Conservation (phyloP, 2,113 vertebrate species). For the Pseudopipra pipra region DNA sequence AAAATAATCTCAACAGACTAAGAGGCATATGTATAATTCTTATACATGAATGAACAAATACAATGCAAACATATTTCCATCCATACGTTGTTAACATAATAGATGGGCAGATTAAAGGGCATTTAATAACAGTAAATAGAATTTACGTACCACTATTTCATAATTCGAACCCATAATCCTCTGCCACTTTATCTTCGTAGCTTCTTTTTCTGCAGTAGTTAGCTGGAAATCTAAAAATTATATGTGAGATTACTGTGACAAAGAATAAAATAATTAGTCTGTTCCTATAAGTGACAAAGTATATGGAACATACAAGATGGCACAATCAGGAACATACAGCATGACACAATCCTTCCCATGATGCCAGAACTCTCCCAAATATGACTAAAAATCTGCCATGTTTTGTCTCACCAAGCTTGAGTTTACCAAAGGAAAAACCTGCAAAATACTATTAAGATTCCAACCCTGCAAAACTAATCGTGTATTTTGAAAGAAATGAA, state of each 20-base stretch:
- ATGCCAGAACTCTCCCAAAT: not conserved
- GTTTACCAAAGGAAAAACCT: not conserved
- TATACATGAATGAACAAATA: not conserved
- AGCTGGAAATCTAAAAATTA: constrained; percentile 59
- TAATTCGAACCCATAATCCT: constrained; percentile 84
- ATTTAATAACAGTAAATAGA: not conserved
- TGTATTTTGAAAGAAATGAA: not conserved
- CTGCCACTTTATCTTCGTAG: constrained; percentile 83
- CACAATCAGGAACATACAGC: not conserved
- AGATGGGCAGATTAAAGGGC: not conserved
- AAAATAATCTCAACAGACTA: not conserved
- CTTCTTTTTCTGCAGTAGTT: constrained; percentile 43
- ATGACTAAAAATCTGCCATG: not conserved
- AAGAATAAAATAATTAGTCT: not conserved
- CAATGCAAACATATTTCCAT: not conserved
- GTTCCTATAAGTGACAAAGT: not conserved
- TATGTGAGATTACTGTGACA: constrained; percentile 8
- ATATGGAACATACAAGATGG: not conserved
- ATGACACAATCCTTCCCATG: not conserved
- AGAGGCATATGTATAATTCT: accelerated
- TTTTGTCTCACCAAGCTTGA: not conserved
- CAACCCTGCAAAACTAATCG: not conserved
- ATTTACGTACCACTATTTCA: constrained; percentile 87
- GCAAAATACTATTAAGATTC: not conserved
- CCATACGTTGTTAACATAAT: not conserved